Percentiles rank a stretch among this genome's conserved stretches.
These are phyloP conservation scores for Copsychus sechellarum DNA, from an alignment of 2,113 vertebrate genomes.

Conservation along the genomic window DNA sequence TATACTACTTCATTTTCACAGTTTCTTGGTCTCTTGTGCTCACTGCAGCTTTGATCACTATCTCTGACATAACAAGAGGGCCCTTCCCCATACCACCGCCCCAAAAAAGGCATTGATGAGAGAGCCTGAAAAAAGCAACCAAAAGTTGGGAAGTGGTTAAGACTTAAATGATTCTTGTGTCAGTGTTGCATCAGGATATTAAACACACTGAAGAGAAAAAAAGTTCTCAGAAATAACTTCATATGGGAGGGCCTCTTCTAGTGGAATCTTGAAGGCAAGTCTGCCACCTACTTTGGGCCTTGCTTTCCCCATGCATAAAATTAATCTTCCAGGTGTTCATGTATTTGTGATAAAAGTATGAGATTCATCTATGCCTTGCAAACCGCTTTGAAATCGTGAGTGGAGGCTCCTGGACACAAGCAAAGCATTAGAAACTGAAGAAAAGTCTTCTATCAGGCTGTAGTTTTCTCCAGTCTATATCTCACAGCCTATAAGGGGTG, in stretches of 20 bases:
- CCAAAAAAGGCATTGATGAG: background rate
- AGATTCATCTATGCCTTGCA: background rate
- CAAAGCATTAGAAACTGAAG: background rate
- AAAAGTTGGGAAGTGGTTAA: background rate
- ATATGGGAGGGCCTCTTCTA: background rate
- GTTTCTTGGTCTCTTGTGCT: background rate
- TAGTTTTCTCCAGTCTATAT: background rate
- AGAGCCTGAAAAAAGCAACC: background rate
- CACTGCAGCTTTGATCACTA: background rate
- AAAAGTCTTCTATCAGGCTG: fast-evolving
- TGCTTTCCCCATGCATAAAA: background rate
- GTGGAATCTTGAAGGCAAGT: background rate
- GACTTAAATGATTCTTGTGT: background rate
- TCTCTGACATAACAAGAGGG: background rate
- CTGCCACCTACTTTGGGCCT: background rate
- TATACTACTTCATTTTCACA: background rate
- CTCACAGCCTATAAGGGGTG: background rate
- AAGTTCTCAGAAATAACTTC: background rate
- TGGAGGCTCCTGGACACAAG: background rate
- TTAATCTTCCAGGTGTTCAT: background rate
- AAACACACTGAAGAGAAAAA: background rate
- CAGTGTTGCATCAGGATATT: background rate
- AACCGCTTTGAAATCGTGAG: background rate
- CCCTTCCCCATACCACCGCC: background rate
- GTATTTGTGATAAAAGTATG: background rate